Conservation (phyloP, 2,888 invertebrate species). For the Drosophila mettleri region DNA sequence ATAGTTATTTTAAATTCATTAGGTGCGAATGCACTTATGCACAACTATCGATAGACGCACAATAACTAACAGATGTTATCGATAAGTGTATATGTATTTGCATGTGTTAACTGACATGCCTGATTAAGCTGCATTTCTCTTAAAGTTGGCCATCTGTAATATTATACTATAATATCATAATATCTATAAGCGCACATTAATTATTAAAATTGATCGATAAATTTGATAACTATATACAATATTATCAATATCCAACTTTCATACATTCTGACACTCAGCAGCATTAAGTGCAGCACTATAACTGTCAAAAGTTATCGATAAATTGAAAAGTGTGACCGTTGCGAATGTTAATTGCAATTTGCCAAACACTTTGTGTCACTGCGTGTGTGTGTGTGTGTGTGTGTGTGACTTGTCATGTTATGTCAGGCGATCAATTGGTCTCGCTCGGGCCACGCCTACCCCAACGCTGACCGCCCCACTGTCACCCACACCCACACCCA, state of each 20-base stretch:
- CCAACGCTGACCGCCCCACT: no score
- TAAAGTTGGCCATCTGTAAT: no score
- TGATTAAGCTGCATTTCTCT: not conserved
- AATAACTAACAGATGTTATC: not conserved
- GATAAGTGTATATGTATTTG: not conserved
- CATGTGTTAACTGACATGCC: no score
- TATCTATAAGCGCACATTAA: not conserved
- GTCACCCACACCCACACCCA: conserved; percentile 10
- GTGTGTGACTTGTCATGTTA: conserved; percentile 25
- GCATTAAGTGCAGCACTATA: not conserved
- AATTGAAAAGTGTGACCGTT: not conserved
- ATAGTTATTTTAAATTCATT: no score
- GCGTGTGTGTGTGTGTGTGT: conserved; percentile 6
- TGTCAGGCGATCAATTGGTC: conserved; percentile 54
- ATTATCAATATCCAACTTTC: not conserved
- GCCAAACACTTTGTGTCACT: not conserved
- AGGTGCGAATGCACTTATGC: no score
- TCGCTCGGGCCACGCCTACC: conserved; percentile 10
- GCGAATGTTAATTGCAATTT: not conserved
- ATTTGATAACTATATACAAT: not conserved
- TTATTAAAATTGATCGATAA: not conserved
- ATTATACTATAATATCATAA: not conserved
- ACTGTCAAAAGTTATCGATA: conserved; percentile 2
- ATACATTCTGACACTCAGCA: not conserved
- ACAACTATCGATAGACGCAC: no score